Conservation (phyloP, 1,140 invertebrate species). For the Tetramorium simillimum region DNA sequence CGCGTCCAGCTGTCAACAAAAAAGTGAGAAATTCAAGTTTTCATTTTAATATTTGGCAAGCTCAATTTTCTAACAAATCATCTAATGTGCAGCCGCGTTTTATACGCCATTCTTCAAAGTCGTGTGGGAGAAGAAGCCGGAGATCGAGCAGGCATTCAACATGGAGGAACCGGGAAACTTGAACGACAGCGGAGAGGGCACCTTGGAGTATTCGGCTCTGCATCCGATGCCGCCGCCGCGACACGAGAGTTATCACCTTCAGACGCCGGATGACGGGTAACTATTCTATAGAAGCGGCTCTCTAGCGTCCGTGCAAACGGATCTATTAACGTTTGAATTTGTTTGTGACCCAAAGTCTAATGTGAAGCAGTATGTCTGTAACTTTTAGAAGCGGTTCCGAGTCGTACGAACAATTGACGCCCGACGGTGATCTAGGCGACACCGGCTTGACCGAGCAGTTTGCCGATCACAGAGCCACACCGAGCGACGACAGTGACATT, state of each 20-base stretch:
- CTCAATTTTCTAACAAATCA: slow-evolving; percentile 34
- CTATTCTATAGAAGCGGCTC: slow-evolving; percentile 71
- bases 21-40: slow-evolving; percentile 87
- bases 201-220: slow-evolving; percentile 88
- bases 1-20: slow-evolving; percentile 92
- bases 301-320: neutral
- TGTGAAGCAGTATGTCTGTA: slow-evolving; percentile 85
- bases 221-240: slow-evolving; percentile 89
- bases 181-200: slow-evolving; percentile 90
- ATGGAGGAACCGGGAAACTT: slow-evolving; percentile 91
- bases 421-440: slow-evolving; percentile 85
- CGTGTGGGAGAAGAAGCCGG: slow-evolving; percentile 97
- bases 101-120: slow-evolving; percentile 98
- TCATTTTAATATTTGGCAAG: slow-evolving; percentile 10
- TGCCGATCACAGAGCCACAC: slow-evolving; percentile 83
- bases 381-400: slow-evolving; percentile 91
- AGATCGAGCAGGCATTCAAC: slow-evolving; percentile 97
- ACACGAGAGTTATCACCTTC: slow-evolving; percentile 90
- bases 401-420: slow-evolving; percentile 92
- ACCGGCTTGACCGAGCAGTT: slow-evolving; percentile 85
- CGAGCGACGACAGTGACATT: slow-evolving; percentile 90
- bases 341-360: slow-evolving; percentile 79
- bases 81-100: slow-evolving; percentile 91
- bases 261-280: slow-evolving; percentile 88
- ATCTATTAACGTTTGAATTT: neutral